phyloP scores from a whole-genome alignment of 2,797 vertebrate species.

The Bovichtus diacanthus region DNA sequence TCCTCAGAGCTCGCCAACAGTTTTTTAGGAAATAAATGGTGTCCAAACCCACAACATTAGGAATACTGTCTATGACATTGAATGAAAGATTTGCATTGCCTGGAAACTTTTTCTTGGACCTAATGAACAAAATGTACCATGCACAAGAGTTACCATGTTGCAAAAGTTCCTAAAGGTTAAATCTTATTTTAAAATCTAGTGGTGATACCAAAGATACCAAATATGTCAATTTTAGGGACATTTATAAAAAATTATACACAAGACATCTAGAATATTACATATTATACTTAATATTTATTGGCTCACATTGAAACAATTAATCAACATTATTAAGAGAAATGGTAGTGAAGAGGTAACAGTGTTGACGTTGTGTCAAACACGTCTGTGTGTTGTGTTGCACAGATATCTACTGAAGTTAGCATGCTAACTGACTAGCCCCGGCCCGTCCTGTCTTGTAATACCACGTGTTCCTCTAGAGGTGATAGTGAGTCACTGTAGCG shows the following conservation, averaged over 20 bases:
- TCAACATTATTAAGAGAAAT: no score
- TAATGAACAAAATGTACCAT: not conserved
- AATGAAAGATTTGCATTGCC: not conserved
- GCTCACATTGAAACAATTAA: no score
- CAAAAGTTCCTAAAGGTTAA: not conserved
- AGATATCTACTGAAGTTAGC: no score
- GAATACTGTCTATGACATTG: accelerated
- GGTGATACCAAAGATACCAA: not conserved
- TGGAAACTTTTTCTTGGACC: not conserved
- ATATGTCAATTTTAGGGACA: not conserved
- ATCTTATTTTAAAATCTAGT: not conserved
- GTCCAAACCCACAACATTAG: not conserved
- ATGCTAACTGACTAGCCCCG: no score
- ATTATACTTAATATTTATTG: not conserved
- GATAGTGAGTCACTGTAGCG: no score
- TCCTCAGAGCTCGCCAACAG: not conserved
- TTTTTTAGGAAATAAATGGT: not conserved
- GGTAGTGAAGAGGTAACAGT: no score
- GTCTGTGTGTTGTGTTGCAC: no score
- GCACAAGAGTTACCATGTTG: not conserved
- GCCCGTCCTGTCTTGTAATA: no score
- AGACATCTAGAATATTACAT: not conserved
- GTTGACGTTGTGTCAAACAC: no score
- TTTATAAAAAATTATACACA: not conserved
- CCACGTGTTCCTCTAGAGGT: no score